These are phyloP conservation scores for Todiramphus saurophagus DNA, from an alignment of 2,113 vertebrate genomes.

Conservation along the genomic window DNA sequence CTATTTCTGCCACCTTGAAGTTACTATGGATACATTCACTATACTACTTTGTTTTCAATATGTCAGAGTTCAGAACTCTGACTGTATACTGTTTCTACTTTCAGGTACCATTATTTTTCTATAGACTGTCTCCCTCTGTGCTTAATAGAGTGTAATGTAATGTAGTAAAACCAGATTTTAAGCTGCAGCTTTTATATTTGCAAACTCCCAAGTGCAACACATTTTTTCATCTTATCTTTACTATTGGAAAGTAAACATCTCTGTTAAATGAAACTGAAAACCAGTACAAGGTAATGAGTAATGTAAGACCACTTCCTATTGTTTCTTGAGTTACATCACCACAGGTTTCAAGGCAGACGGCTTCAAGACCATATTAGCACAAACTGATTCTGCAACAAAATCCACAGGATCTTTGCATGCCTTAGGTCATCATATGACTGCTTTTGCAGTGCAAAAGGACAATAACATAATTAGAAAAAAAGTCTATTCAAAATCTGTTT, in stretches of 20 bases:
- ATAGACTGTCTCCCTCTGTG: neutral
- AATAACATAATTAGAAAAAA: neutral
- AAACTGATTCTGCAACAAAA: neutral
- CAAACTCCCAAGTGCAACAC: neutral
- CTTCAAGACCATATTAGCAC: neutral
- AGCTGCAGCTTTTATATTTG: neutral
- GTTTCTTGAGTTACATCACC: neutral
- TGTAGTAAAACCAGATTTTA: neutral
- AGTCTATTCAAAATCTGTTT: neutral
- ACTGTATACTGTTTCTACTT: neutral
- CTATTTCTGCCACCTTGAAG: neutral
- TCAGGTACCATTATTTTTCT: neutral
- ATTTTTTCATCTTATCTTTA: neutral
- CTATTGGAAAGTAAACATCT: neutral
- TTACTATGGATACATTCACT: neutral
- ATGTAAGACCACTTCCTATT: neutral
- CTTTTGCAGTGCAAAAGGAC: neutral
- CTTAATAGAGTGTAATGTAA: neutral
- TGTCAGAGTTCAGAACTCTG: neutral
- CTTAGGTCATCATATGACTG: neutral
- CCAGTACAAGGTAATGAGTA: neutral
- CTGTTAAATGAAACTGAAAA: neutral
- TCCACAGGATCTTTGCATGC: neutral
- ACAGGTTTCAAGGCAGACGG: neutral
- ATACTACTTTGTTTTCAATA: neutral